Conservation (phyloP, 2,888 invertebrate genomes). For the Eupithecia tripunctaria region DNA sequence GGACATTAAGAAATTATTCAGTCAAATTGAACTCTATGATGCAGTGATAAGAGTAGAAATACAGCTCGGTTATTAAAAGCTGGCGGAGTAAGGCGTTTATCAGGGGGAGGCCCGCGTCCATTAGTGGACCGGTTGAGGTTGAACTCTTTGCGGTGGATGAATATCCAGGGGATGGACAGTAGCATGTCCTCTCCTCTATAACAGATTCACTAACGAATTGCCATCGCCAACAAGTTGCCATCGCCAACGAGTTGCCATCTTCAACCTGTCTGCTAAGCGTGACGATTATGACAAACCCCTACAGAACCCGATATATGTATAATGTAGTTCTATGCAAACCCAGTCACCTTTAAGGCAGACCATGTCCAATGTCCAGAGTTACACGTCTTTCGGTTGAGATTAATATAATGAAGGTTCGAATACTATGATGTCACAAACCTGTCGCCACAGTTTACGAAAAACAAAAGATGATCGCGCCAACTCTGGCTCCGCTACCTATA, state of each 20-base stretch:
- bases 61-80: not conserved
- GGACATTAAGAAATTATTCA: not conserved
- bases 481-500: not conserved
- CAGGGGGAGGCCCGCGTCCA: too few species aligned
- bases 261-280: not conserved
- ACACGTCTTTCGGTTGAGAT: not conserved
- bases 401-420: not conserved
- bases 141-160: too few species aligned
- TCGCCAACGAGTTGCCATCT: too few species aligned
- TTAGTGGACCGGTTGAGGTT: too few species aligned
- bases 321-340: too few species aligned
- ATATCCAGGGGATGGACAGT: not conserved
- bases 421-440: not conserved
- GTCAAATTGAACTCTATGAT: not conserved
- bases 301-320: too few species aligned
- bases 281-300: not conserved
- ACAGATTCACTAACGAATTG: too few species aligned
- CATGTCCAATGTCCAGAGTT: not conserved
- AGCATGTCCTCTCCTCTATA: too few species aligned
- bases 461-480: not conserved
- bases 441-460: not conserved
- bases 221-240: too few species aligned
- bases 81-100: too few species aligned
- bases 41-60: not conserved
- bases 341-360: too few species aligned